phyloP scores from a whole-genome alignment of 2,888 invertebrate genomes.

The Melipona beecheii region DNA sequence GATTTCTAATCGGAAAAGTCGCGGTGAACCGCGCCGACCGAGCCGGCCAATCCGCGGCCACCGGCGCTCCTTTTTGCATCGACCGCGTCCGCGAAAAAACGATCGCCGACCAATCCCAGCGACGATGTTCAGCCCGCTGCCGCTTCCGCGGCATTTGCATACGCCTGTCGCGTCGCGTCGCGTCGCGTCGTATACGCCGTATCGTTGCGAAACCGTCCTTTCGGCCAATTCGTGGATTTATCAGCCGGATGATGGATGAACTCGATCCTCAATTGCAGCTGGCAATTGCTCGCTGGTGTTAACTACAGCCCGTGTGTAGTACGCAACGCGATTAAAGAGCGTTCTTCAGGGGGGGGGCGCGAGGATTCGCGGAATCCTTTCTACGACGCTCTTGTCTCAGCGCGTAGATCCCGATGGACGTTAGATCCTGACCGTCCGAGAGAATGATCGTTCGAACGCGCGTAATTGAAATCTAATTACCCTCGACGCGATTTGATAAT shows the following conservation, averaged over 20 bases:
- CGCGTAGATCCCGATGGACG: no score
- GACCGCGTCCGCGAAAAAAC: constrained; percentile 57
- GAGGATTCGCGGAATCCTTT: not conserved
- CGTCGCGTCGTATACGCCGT: constrained; percentile 17
- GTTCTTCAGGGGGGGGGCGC: not conserved
- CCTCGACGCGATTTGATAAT: constrained; percentile 16
- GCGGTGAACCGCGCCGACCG: constrained; percentile 66
- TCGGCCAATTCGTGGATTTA: constrained; percentile 19
- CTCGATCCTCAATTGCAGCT: constrained; percentile 5
- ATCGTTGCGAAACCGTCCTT: constrained; percentile 41
- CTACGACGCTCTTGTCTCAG: not conserved
- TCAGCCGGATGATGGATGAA: not conserved
- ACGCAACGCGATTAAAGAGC: not conserved
- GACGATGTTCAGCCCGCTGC: constrained; percentile 62
- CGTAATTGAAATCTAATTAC: constrained; percentile 34
- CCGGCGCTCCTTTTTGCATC: constrained; percentile 68
- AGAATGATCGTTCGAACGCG: not conserved
- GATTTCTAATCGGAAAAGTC: constrained; percentile 83
- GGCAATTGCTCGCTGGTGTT: not conserved
- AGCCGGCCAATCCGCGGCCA: constrained; percentile 71
- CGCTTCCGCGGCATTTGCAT: constrained; percentile 65
- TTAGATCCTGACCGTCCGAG: not conserved
- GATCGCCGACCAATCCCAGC: constrained; percentile 66
- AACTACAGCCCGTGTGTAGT: no score
- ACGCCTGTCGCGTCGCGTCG: constrained; percentile 34